phyloP scores from a whole-genome alignment of 2,113 vertebrate species.

The Sebastes schlegelii region DNA sequence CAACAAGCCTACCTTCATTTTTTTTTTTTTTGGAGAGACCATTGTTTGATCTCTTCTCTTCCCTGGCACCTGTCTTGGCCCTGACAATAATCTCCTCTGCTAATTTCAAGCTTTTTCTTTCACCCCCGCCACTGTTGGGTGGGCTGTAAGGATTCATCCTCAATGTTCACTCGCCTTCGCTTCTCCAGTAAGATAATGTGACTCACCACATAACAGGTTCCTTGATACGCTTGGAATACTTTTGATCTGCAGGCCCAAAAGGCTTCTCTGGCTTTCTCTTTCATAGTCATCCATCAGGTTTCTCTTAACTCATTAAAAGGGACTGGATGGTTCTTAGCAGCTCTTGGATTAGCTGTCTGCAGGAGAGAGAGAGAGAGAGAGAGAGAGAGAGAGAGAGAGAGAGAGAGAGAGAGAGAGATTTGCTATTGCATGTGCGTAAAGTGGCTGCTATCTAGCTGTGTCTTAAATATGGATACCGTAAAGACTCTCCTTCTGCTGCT shows the following conservation, averaged over 20 bases:
- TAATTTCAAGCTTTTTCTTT: constrained; percentile 50
- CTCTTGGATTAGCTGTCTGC: constrained; percentile 59
- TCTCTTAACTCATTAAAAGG: constrained; percentile 59
- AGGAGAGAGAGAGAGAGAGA: constrained; percentile 27
- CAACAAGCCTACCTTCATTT: not conserved
- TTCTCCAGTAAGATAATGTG: constrained; percentile 50
- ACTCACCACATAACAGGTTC: constrained; percentile 65
- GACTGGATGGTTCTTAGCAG: constrained; percentile 34
- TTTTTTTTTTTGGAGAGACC: constrained; percentile 1
- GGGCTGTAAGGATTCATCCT: constrained; percentile 44
- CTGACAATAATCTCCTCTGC: constrained; percentile 51
- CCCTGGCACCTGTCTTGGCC: constrained; percentile 39
- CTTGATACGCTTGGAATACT: constrained; percentile 44
- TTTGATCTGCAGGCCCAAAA: constrained; percentile 66
- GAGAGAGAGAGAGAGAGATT: constrained; percentile 31
- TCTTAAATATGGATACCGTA: constrained; percentile 51
- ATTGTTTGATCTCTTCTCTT: constrained; percentile 48
- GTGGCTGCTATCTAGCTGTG: constrained; percentile 39
- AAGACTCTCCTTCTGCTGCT: constrained; percentile 38
- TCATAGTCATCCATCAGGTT: constrained; percentile 53
- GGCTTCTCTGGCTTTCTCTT: constrained; percentile 45
- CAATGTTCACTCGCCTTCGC: constrained; percentile 21
- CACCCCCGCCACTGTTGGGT: constrained; percentile 20
- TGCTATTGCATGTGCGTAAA: constrained; percentile 35
- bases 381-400: constrained; percentile 24